A percentile compares a stretch with the other conserved stretches of the same genome.
Conservation (phyloP, 1,140 invertebrate species). For the Bicyclus anynana region DNA sequence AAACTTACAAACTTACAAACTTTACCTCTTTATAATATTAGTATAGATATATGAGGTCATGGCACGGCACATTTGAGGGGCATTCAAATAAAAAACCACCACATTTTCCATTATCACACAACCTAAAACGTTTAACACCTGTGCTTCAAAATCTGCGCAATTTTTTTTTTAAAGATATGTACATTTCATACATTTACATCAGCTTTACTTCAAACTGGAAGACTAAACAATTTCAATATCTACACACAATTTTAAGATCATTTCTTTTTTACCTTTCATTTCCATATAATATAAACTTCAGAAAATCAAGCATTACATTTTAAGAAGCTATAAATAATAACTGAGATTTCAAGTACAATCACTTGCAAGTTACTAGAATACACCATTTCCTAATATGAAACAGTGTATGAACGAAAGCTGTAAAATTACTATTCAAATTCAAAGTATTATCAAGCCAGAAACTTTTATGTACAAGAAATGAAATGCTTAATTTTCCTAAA, state of each 20-base stretch:
- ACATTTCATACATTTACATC: constrained; percentile 14
- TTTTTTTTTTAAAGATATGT: constrained; percentile 22
- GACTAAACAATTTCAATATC: constrained; percentile 25
- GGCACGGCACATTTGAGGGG: no score
- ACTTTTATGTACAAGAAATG: background rate
- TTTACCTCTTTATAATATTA: no score
- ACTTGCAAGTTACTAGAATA: no score
- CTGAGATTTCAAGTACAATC: no score
- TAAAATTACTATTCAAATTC: background rate
- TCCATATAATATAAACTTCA: background rate
- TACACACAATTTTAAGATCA: constrained; percentile 15
- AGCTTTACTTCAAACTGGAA: constrained; percentile 25
- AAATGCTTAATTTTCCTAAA: background rate
- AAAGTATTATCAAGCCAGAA: background rate
- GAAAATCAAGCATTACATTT: background rate
- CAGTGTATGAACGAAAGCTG: no score
- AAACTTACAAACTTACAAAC: no score
- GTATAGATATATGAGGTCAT: no score
- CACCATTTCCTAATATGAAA: no score
- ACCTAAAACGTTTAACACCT: background rate
- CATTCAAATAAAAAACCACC: no score
- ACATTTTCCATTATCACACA: no score
- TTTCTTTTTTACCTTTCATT: background rate
- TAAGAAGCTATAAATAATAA: background rate
- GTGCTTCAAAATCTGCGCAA: background rate